Evolutionary conservation across 2,888 invertebrate genomes (phyloP).

Genomic region (Thymelicus lineola): DNA sequence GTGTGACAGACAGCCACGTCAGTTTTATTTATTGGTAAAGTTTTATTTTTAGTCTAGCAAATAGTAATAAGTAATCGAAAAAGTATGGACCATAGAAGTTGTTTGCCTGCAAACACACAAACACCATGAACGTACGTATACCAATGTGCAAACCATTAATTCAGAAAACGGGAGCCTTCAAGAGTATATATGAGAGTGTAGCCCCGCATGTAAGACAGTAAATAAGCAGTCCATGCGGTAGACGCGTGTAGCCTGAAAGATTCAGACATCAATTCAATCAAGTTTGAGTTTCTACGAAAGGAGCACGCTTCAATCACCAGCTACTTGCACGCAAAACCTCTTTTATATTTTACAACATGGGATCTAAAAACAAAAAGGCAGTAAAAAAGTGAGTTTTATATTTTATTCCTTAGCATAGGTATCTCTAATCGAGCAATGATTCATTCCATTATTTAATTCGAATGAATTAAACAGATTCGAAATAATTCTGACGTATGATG

Average conservation of each 20-base stretch:
- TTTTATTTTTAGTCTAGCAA: conserved; percentile 3
- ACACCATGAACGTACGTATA: conserved; percentile 8
- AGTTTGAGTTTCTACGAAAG: conserved; percentile 7
- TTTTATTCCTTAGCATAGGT: background rate
- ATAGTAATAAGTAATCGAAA: conserved; percentile 17
- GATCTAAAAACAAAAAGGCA: conserved; percentile 42
- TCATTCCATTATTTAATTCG: no score
- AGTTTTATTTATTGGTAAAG: background rate
- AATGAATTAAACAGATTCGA: no score
- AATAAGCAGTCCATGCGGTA: conserved; percentile 21
- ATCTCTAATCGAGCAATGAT: no score
- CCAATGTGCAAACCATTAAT: conserved; percentile 27
- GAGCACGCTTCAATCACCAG: conserved; percentile 1
- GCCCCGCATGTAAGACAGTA: conserved; percentile 22
- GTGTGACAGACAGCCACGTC: background rate
- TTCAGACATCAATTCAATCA: conserved; percentile 26
- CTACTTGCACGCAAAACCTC: background rate
- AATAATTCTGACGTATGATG: no score
- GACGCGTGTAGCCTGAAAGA: conserved; percentile 31
- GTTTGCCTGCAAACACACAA: conserved; percentile 28
- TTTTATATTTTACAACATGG: conserved; percentile 35
- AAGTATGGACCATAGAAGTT: conserved; percentile 18
- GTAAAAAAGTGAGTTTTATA: conserved; percentile 40
- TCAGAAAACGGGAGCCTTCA: conserved; percentile 23
- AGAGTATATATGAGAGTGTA: conserved; percentile 38